phyloP scores from a whole-genome alignment of 2,113 vertebrate species.

The Dasypus novemcinctus region DNA sequence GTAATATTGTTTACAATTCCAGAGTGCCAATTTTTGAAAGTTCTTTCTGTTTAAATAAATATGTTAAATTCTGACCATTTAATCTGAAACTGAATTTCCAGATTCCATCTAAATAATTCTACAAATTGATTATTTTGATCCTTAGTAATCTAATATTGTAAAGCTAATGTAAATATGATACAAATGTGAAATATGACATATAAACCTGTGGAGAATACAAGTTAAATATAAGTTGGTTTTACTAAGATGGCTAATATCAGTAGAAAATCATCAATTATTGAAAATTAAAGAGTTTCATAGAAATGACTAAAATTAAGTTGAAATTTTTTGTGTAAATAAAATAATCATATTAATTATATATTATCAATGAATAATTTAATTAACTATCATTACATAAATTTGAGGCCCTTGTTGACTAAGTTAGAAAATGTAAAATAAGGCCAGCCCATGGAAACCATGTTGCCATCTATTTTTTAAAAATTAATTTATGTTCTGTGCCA shows the following conservation, averaged over 20 bases:
- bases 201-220: background rate
- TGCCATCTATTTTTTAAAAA: background rate
- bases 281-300: background rate
- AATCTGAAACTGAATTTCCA: slow-evolving; percentile 13
- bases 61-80: background rate
- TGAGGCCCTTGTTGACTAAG: background rate
- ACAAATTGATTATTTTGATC: slow-evolving; percentile 31
- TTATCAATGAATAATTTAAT: background rate
- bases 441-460: background rate
- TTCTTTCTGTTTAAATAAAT: slow-evolving; percentile 23
- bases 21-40: background rate
- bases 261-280: background rate
- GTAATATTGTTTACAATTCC: background rate
- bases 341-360: background rate
- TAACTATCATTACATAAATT: background rate
- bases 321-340: slow-evolving; percentile 21
- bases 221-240: background rate
- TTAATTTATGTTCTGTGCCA: background rate
- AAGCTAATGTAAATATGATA: background rate
- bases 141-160: background rate
- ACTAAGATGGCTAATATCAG: background rate
- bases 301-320: slow-evolving; percentile 17
- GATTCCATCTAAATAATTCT: slow-evolving; percentile 44
- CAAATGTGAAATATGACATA: background rate
- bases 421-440: background rate